Base-by-base conservation (phyloP, 2,888 invertebrate species). In the Hypena proboscidalis region DNA sequence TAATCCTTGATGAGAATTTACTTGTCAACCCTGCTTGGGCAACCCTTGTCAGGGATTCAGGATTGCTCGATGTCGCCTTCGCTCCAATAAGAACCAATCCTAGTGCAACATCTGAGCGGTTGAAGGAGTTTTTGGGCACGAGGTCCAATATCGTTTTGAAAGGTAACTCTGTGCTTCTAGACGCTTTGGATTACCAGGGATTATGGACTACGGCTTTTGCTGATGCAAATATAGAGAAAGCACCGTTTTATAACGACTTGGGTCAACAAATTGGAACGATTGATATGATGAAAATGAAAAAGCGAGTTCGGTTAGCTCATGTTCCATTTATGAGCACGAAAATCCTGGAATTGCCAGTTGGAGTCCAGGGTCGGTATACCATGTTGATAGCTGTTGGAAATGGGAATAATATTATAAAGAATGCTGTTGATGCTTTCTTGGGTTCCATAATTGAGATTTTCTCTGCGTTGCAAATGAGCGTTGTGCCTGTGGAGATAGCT, bases 301-400 rank as follows among this genome's bases (percentile, higher is more conserved):
- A 52, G 35, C 44, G 47, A 6, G 72, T 70, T 2, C 67, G 64
- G 1, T 17, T 75, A 7, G 64, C 67, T 0, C 52, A 70, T 0
- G 38, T 72, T 4, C 69, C 69, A 0, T 37, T 61, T 5, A 22
- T 66, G 19, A 57, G 69, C 8, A 50, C 65, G 2, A 77, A 74
- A 31, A 54, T 72, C 0, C 4, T 77, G 6, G 71, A 74, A 29
- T 36, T 78, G 0, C 76, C 77, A 0, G 65, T 77, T 0, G 77
- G 77, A 0, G 20, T 14, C 0, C 45, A 67, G 1, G 67, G 67
- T 0, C 54, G 71, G 9, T 78, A 69, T 21, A 53, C 52, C 0
- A 69, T 75, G 67, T 14, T 74, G 8, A 51, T 70, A 1, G 65
- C 57, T 2, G 39, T 70, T 1, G 58, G 61, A 2, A 41, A 63